Percentiles rank a stretch among this genome's conserved stretches.
phyloP scores from a whole-genome alignment of 2,888 invertebrate species.

The Torymus texanus region DNA sequence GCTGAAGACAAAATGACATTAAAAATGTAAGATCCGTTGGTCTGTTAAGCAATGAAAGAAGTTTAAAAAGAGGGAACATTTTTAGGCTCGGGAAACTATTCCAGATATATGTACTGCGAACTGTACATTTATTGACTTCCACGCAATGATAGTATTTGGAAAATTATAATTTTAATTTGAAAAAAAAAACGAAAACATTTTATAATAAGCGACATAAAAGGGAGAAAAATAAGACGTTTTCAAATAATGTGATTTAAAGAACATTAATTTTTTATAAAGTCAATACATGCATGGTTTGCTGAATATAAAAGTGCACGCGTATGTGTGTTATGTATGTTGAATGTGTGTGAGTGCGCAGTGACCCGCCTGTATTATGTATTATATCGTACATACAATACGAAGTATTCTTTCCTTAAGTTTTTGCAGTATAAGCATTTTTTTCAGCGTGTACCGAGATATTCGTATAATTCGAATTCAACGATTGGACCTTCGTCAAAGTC shows the following conservation, averaged over 20 bases:
- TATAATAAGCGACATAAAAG: neutral
- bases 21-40: conserved; percentile 15
- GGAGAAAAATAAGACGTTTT: neutral
- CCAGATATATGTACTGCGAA: conserved; percentile 30
- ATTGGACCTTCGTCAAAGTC: conserved; percentile 1
- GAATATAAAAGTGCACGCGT: conserved; percentile 31
- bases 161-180: neutral
- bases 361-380: conserved; percentile 59
- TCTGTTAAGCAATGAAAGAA: conserved; percentile 19
- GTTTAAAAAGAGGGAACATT: conserved; percentile 12
- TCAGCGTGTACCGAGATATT: conserved; percentile 44
- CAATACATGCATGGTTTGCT: conserved; percentile 45
- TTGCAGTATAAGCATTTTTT: conserved; percentile 36
- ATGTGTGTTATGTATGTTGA: conserved; percentile 40
- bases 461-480: conserved; percentile 18
- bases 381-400: conserved; percentile 55
- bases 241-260: conserved; percentile 10
- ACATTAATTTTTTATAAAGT: conserved; percentile 22
- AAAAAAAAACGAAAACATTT: neutral
- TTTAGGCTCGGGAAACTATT: conserved; percentile 32
- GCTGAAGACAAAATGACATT: conserved; percentile 23
- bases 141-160: neutral
- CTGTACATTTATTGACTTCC: conserved; percentile 44
- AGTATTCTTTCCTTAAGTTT: conserved; percentile 50
- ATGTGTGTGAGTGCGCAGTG: conserved; percentile 43